phyloP scores from a whole-genome alignment of 2,797 vertebrate species.

The Siniperca scherzeri region DNA sequence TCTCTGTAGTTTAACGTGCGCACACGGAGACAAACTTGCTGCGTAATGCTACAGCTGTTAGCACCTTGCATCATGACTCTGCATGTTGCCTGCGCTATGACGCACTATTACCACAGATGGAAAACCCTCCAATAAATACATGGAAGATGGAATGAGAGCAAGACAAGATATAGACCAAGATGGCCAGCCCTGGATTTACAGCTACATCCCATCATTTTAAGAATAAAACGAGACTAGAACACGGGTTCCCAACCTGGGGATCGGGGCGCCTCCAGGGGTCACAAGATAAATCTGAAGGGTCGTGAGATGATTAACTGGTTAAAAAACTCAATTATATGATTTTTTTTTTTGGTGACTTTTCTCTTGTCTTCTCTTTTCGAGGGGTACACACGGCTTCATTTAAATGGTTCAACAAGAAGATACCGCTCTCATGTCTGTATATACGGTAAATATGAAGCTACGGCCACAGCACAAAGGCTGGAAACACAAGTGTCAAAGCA shows the following conservation, averaged over 20 bases:
- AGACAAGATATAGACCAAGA: neutral
- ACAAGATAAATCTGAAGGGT: neutral
- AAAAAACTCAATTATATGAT: neutral
- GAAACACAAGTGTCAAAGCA: neutral
- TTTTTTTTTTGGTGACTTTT: neutral
- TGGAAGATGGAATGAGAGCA: neutral
- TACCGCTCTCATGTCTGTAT: too few species aligned
- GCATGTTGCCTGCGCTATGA: neutral
- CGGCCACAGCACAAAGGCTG: neutral
- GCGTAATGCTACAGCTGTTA: conserved; percentile 28
- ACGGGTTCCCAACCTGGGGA: neutral
- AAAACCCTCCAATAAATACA: neutral
- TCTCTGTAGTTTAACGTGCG: neutral
- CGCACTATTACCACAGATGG: neutral
- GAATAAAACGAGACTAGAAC: too few species aligned
- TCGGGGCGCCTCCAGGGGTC: neutral
- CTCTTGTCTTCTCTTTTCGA: neutral
- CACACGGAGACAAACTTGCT: neutral
- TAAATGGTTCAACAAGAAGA: neutral
- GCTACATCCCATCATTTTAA: neutral
- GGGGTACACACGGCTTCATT: neutral
- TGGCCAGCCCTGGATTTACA: neutral
- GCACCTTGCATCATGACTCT: conserved; percentile 32
- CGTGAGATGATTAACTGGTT: neutral
- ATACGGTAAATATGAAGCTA: neutral